Evolutionary conservation across 2,113 vertebrate species (phyloP).

Genomic region (Saccopteryx leptura): DNA sequence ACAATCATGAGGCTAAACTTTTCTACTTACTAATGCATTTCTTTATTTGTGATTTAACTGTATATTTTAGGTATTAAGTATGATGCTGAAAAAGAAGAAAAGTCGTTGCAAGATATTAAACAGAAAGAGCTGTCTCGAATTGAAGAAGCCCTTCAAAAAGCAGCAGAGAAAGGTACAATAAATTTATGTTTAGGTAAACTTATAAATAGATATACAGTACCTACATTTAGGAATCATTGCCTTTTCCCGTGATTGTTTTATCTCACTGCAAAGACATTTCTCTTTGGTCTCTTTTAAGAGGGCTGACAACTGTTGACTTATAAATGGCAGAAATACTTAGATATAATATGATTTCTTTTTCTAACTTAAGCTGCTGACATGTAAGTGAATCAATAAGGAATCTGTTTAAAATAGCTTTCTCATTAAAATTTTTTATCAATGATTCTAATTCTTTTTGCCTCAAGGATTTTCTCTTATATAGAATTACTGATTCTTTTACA

Average conservation of each 20-base stretch:
- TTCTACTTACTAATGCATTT: background rate
- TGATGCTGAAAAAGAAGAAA: conserved; percentile 96
- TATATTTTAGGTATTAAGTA: conserved; percentile 93
- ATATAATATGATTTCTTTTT: background rate
- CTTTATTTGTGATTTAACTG: conserved; percentile 59
- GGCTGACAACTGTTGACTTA: background rate
- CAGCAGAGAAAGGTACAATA: conserved; percentile 92
- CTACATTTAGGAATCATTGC: background rate
- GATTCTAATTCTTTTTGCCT: background rate
- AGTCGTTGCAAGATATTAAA: conserved; percentile 94
- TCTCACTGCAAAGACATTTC: conserved; percentile 20
- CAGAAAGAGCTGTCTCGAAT: conserved; percentile 96
- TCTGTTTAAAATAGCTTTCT: conserved; percentile 19
- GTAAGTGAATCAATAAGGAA: conserved; percentile 19
- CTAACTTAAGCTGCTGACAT: background rate
- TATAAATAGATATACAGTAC: background rate
- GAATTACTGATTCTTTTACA: conserved; percentile 10
- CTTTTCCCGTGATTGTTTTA: background rate
- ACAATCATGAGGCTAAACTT: background rate
- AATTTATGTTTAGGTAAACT: conserved; percentile 14
- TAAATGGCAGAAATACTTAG: background rate
- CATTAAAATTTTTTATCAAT: background rate
- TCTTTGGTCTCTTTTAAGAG: background rate
- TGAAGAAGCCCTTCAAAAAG: conserved; percentile 95
- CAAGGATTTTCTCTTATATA: background rate